Base-by-base conservation (phyloP, 2,113 vertebrate species). In the Acrocephalus arundinaceus region DNA sequence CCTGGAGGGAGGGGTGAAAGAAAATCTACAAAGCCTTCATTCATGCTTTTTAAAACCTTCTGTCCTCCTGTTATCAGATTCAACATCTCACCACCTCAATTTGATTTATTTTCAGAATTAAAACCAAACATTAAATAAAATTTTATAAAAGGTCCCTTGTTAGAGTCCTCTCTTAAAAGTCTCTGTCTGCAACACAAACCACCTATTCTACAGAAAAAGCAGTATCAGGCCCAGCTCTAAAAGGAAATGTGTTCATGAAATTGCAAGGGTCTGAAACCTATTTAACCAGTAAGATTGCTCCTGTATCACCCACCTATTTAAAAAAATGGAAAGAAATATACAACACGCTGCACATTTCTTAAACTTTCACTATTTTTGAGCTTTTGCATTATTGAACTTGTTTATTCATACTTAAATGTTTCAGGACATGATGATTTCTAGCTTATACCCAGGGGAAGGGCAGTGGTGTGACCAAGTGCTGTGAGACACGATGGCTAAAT, bases 401-500 rank as follows among this genome's bases (percentile, higher is more conserved):
- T 68, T 84, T 70, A 35, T 54, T 91, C 61, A 48, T 25, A 95
- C 61, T 73, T 86, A 93, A 73, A 78, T 73, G 52, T 20, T 95
- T 90, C 67, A 91, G 72, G 86, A 91, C 86, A 91, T 31, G 21
- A 87, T 24, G 66, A 89, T 78, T 66, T 93, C 81, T 85, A 94
- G 58, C 35, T 94, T 37, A 43, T 17, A 93, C 28, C 51, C 81
- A 92, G 90, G 72, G 71, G 93, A 87, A 94, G 66, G 62, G 72
- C 65, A 94, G 43, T 27, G 33, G 35, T 72, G 68, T 76, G 89
- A 92, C 63, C 74, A 93, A 92, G 33, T 61, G 66, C 71, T 92
- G 27, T 73, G 81, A 68, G 72, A 89, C 46, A 83, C 89, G 84
- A 82, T 2, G 6, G 54, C 61, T 82, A 95, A 89, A 88, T 61